phyloP scores from a whole-genome alignment of 1,140 invertebrate species.

The Parasteatoda tepidariorum region DNA sequence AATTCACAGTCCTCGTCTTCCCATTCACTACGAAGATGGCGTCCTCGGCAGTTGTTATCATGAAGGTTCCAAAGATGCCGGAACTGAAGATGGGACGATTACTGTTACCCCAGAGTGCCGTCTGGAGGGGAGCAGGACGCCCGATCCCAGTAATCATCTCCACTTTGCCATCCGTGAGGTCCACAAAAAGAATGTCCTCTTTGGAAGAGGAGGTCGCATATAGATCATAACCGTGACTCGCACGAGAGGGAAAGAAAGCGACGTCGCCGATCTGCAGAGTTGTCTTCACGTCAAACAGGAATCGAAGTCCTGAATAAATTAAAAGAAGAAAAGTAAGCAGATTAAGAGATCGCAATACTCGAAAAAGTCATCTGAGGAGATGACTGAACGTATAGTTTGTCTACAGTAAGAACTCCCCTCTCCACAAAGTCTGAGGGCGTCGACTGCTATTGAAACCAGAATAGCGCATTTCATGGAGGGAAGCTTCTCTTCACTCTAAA shows the following conservation, averaged over 20 bases:
- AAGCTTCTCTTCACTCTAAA: too few relatives aligned
- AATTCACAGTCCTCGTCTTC: conserved; percentile 80
- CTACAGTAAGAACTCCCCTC: too few relatives aligned
- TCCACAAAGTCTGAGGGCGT: too few relatives aligned
- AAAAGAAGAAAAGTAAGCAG: too few relatives aligned
- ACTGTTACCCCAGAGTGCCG: conserved; percentile 77
- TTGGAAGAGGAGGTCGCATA: conserved; percentile 80
- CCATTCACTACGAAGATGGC: conserved; percentile 82
- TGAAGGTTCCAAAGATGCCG: conserved; percentile 79
- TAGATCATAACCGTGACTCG: conserved; percentile 82
- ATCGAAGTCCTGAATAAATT: conserved; percentile 72
- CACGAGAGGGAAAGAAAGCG: conserved; percentile 81
- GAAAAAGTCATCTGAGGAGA: too few relatives aligned
- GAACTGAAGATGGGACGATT: conserved; percentile 78
- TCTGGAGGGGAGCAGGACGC: conserved; percentile 71
- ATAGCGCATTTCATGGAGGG: too few relatives aligned
- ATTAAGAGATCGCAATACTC: too few relatives aligned
- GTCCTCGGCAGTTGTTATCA: conserved; percentile 80
- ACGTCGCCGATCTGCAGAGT: conserved; percentile 82
- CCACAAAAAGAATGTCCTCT: conserved; percentile 81
- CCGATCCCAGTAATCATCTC: conserved; percentile 83
- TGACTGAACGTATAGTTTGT: too few relatives aligned
- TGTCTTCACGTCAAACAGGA: conserved; percentile 83
- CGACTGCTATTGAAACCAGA: too few relatives aligned
- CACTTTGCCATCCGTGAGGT: conserved; percentile 81